These are phyloP conservation scores for Gastrophryne carolinensis DNA, from an alignment of 2,797 vertebrate genomes.

Conservation along the genomic window DNA sequence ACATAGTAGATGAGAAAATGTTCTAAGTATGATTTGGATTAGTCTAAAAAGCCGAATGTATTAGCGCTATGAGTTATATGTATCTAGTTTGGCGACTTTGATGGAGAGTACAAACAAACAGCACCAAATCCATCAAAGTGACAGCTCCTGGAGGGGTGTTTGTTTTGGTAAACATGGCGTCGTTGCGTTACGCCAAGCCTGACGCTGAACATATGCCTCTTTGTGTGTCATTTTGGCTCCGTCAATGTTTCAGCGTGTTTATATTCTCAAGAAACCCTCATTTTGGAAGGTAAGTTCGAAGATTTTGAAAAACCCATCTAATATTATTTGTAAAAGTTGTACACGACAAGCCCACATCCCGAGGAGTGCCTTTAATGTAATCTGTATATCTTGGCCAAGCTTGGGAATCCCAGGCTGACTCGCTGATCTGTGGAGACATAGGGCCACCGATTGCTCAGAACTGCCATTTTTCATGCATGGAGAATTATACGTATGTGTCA, in stretches of 20 bases:
- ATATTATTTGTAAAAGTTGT: background rate
- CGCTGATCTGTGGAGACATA: background rate
- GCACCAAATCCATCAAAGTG: slow-evolving; percentile 39
- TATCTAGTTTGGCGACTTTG: slow-evolving; percentile 3
- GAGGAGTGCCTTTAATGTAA: background rate
- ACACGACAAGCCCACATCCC: background rate
- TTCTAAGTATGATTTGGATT: background rate
- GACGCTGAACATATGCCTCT: slow-evolving; percentile 33
- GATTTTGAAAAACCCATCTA: background rate
- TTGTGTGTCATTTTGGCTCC: slow-evolving; percentile 10
- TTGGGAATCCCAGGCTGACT: background rate
- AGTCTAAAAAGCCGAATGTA: background rate
- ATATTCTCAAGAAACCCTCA: slow-evolving; percentile 9
- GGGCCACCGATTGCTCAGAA: background rate
- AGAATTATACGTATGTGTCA: background rate
- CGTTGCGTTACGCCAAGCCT: background rate
- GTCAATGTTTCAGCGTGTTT: slow-evolving; percentile 35
- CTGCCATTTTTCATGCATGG: no score
- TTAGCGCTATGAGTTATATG: background rate
- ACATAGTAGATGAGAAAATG: background rate
- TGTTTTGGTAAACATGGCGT: slow-evolving; percentile 35
- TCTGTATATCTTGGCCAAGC: background rate
- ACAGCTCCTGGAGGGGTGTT: slow-evolving; percentile 21
- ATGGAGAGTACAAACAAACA: slow-evolving; percentile 24
- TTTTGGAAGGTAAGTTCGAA: slow-evolving; percentile 18